Evolutionary conservation across 2,888 invertebrate genomes (phyloP).

Genomic region (Lobophora halterata): DNA sequence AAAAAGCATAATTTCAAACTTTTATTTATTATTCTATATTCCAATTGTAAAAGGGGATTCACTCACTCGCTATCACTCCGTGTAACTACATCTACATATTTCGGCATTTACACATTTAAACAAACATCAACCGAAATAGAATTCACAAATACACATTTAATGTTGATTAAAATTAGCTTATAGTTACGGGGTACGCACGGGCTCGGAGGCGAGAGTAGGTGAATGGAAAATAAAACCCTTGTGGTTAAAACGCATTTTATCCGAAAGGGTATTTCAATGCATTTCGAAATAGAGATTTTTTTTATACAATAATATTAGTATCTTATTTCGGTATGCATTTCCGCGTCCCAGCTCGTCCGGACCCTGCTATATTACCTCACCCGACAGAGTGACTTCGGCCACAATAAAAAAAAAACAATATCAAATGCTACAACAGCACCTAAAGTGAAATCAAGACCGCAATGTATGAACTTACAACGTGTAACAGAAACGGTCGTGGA

Average conservation of each 20-base stretch:
- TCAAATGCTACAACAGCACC: conserved; percentile 62
- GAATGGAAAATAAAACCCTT: conserved; percentile 35
- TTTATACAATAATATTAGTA: conserved; percentile 25
- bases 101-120: conserved; percentile 78
- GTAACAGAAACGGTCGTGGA: conserved; percentile 35
- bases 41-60: conserved; percentile 79
- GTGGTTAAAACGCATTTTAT: conserved; percentile 27
- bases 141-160: conserved; percentile 81
- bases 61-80: conserved; percentile 75
- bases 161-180: conserved; percentile 75
- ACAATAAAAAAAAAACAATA: conserved; percentile 53
- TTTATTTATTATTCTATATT: conserved; percentile 78
- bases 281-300: conserved; percentile 21
- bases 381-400: conserved; percentile 67
- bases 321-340: conserved; percentile 42
- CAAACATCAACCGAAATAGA: conserved; percentile 76
- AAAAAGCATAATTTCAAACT: conserved; percentile 66
- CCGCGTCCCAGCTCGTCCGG: conserved; percentile 47
- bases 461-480: conserved; percentile 31
- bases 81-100: conserved; percentile 74
- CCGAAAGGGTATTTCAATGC: conserved; percentile 23
- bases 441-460: conserved; percentile 43
- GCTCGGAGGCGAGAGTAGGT: conserved; percentile 41
- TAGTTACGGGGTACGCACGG: conserved; percentile 51
- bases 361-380: conserved; percentile 52